These are phyloP conservation scores for Deladenus siricidicola DNA, from an alignment of 2,888 invertebrate genomes.

Conservation along the genomic window DNA sequence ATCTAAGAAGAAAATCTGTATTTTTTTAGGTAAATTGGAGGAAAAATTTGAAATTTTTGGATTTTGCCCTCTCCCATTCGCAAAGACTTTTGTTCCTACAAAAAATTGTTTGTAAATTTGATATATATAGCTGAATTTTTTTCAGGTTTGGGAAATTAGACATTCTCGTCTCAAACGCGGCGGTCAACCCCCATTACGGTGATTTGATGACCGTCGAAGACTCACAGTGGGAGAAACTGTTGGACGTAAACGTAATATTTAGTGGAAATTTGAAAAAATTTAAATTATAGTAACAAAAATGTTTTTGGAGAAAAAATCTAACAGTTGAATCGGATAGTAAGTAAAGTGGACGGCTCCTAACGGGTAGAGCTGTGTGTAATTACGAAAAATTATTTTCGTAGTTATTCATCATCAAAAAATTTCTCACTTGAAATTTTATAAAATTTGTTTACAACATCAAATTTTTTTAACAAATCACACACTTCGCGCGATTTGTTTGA, in stretches of 20 bases:
- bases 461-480: too few relatives aligned
- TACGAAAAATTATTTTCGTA: too few relatives aligned
- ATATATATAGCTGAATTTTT: background rate
- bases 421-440: too few relatives aligned
- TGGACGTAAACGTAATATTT: constrained; percentile 77
- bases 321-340: too few relatives aligned
- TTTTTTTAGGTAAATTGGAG: background rate
- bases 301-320: too few relatives aligned
- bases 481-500: too few relatives aligned
- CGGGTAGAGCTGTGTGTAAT: too few relatives aligned
- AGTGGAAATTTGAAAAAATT: background rate
- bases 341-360: too few relatives aligned
- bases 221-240: constrained; percentile 79
- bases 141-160: constrained; percentile 58
- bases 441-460: too few relatives aligned
- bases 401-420: too few relatives aligned
- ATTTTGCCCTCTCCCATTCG: too few relatives aligned
- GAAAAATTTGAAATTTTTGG: background rate
- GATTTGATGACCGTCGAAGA: constrained; percentile 70
- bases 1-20: background rate
- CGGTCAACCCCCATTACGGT: constrained; percentile 75
- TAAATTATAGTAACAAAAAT: background rate
- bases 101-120: background rate
- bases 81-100: background rate
- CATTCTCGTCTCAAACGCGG: constrained; percentile 91